Evolutionary conservation across 30 jellyfish, hydroid and myxozoan genomes (phyloP).

Genomic region (Phacellophora camtschatica): DNA sequence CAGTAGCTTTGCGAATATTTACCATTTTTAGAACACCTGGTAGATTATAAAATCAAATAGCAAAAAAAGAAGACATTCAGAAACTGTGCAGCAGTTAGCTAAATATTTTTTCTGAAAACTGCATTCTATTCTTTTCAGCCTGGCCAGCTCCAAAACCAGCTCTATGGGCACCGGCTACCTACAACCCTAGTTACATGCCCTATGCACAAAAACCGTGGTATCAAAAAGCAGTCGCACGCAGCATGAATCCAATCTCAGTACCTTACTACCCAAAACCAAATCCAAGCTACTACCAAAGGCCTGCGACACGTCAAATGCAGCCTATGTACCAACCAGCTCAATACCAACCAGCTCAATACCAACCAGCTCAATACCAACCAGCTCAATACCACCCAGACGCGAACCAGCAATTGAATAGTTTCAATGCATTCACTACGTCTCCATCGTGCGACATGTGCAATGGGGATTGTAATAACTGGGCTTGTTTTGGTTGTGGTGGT

Average conservation of each 20-base stretch:
- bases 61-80: too few species aligned
- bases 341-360: constrained; percentile 37
- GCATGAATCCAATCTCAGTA: background rate
- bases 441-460: constrained; percentile 88
- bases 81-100: background rate
- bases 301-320: constrained; percentile 57
- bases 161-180: constrained; percentile 42
- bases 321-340: constrained; percentile 43
- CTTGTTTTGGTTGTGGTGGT: constrained; percentile 98
- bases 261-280: constrained; percentile 38
- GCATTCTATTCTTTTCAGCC: background rate
- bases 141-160: constrained; percentile 28
- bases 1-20: too few species aligned
- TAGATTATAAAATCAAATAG: too few species aligned
- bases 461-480: constrained; percentile 91
- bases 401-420: constrained; percentile 49
- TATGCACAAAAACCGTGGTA: constrained; percentile 11
- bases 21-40: too few species aligned
- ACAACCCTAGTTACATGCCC: constrained; percentile 27
- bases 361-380: background rate
- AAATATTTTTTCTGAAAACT: background rate
- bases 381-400: constrained; percentile 52
- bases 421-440: constrained; percentile 50
- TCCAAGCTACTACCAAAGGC: constrained; percentile 36
- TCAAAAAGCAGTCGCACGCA: constrained; percentile 58